A percentile compares a stretch with the other conserved stretches of the same genome.
These are phyloP conservation scores for Sturnus vulgaris DNA, from an alignment of 2,113 vertebrate genomes.

Conservation along the genomic window DNA sequence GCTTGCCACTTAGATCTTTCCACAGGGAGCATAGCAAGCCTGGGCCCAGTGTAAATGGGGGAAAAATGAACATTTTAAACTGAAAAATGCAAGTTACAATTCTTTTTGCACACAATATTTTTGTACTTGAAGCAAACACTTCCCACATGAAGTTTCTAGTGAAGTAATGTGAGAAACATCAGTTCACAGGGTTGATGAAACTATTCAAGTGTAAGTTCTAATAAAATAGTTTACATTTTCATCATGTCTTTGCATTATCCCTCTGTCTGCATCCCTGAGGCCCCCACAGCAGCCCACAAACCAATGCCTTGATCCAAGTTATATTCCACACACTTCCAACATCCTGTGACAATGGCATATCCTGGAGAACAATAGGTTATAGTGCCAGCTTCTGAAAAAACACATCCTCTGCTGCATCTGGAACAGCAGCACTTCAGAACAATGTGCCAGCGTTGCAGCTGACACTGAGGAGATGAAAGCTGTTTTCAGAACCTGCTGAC, in stretches of 20 bases:
- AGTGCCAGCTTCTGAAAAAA: not conserved
- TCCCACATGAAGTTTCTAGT: not conserved
- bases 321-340: not conserved
- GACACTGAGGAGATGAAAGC: not conserved
- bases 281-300: not conserved
- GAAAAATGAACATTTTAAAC: not conserved
- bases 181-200: not conserved
- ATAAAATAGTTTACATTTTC: not conserved
- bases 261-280: not conserved
- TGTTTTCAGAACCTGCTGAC: not conserved
- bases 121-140: not conserved
- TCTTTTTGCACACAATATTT: not conserved
- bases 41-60: not conserved
- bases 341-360: rapidly evolving
- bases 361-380: not conserved
- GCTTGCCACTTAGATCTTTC: not conserved
- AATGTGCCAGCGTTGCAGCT: rapidly evolving
- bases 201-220: not conserved
- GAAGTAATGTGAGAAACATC: not conserved
- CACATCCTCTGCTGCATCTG: not conserved
- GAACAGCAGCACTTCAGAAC: not conserved
- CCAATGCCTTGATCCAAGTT: not conserved
- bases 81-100: not conserved
- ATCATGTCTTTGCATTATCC: not conserved
- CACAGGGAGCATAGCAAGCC: not conserved